Evolutionary conservation across 2,888 invertebrate genomes (phyloP).

Genomic region (Macrosiphum euphorbiae): DNA sequence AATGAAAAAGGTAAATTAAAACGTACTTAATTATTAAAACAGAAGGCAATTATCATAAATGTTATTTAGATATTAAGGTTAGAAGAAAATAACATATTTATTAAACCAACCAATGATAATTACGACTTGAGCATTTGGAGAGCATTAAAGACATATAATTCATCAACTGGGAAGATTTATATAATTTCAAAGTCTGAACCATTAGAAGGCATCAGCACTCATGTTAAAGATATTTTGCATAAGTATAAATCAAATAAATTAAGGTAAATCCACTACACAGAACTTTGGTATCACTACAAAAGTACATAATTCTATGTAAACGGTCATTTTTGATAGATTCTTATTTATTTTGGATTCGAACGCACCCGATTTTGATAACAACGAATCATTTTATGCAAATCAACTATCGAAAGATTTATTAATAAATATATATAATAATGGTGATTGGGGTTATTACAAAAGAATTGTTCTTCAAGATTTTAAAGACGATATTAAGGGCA

Average conservation of each 20-base stretch:
- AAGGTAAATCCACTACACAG: not conserved
- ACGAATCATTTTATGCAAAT: conserved; percentile 32
- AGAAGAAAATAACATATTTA: not conserved
- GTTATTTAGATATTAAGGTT: not conserved
- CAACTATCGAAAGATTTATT: conserved; percentile 31
- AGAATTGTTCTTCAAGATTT: not conserved
- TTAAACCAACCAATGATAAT: not conserved
- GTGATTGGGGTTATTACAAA: conserved; percentile 47
- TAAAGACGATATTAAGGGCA: not conserved
- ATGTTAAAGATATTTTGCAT: not conserved
- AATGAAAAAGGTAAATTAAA: conserved; percentile 32
- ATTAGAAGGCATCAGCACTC: not conserved
- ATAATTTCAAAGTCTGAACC: conserved; percentile 14
- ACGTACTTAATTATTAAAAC: not conserved
- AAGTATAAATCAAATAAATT: conserved; percentile 31
- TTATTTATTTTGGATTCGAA: conserved; percentile 45
- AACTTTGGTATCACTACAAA: not conserved
- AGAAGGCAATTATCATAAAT: not conserved
- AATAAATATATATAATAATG: conserved; percentile 54
- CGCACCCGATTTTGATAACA: not conserved
- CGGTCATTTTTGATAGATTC: not conserved
- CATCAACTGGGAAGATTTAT: not conserved
- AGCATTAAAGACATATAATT: not conserved
- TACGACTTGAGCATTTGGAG: conserved; percentile 1
- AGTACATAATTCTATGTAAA: not conserved